Evolutionary conservation across 2,797 vertebrate genomes (phyloP).

Genomic region (Manis javanica): DNA sequence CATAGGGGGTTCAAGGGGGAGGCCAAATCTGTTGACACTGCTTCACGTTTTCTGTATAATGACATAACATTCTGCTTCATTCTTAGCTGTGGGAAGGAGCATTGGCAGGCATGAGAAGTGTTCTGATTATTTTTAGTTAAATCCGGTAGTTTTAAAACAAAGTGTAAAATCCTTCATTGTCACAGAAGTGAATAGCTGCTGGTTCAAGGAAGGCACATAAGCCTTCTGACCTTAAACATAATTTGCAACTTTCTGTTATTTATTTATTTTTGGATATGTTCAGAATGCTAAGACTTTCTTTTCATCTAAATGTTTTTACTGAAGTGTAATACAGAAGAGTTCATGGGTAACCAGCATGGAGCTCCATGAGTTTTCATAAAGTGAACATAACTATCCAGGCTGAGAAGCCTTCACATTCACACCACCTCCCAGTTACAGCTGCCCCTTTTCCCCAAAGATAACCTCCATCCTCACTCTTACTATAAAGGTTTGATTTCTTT

Average conservation of each 20-base stretch:
- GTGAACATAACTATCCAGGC: neutral
- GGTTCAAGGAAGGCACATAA: slow-evolving; percentile 85
- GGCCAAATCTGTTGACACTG: slow-evolving; percentile 84
- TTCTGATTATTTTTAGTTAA: slow-evolving; percentile 86
- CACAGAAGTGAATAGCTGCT: slow-evolving; percentile 84
- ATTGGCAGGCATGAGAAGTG: slow-evolving; percentile 85
- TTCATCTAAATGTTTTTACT: neutral
- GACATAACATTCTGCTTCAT: slow-evolving; percentile 86
- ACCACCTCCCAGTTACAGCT: neutral
- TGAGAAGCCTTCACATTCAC: rapidly evolving
- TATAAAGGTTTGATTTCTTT: neutral
- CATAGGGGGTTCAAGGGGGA: slow-evolving; percentile 73
- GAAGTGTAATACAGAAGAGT: neutral
- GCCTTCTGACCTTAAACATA: slow-evolving; percentile 85
- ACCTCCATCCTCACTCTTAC: neutral
- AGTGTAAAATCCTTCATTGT: slow-evolving; percentile 85
- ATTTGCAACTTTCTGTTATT: slow-evolving; percentile 84
- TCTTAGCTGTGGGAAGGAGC: slow-evolving; percentile 85
- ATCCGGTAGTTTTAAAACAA: slow-evolving; percentile 83
- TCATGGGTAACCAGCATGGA: neutral
- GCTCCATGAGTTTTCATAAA: neutral
- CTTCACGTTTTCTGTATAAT: slow-evolving; percentile 86
- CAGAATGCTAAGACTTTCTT: slow-evolving; percentile 73
- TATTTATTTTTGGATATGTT: slow-evolving; percentile 87
- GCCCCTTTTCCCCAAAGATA: neutral